Base-by-base conservation (phyloP, 2,113 vertebrate genomes). In the Phylloscopus trochilus region DNA sequence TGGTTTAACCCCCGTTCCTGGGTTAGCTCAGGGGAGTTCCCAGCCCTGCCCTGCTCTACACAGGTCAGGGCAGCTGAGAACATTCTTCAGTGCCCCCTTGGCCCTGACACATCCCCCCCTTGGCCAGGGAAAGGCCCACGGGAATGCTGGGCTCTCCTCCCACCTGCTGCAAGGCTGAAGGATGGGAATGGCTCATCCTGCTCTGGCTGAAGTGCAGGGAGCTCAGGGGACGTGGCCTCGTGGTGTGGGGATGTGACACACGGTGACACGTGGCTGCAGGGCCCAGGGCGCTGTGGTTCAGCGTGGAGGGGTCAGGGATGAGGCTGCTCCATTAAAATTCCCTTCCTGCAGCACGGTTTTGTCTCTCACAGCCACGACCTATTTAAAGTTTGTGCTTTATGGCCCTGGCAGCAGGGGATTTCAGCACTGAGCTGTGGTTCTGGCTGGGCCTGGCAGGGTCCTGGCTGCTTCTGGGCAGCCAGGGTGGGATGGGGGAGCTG, bases 81-180 rank as follows among this genome's bases (percentile, higher is more conserved):
- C 7, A 4, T 26, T 4, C 0, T n/a, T n/a, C n/a, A n/a, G 4
- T 62, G 37, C 20, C 58, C 6, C 13, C 74, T 60, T 9, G 13
- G 53, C 63, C 8, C 43, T 15, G 73, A 7, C 7, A 11, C 53
- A 2, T 31, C 37, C 23, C 23, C 11, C 16, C 15, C 33, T 30
- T 1, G 8, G 39, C 6, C 26, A 7, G 37, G 59, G 37, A 53
- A 37, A 24, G 10, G 7, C 4, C 2, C 2, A 2, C 0, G 0
- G 47, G 19, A 13, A 28, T 31, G 11, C 33, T 3, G 15, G 13
- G 64, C 43, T 22, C 37, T 47, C 37, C 43, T 83, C 43, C 35
- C 1, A 0, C 5, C 21, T 26, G 0, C 49, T 44, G 75, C 37
- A 19, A 28, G 53, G 52, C 47, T 0, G 2, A 6, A 1, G 3